Evolutionary conservation across 2,113 vertebrate genomes (phyloP), one percentile per base, ranked within the genome.

Genomic region (Brienomyrus brachyistius): DNA sequence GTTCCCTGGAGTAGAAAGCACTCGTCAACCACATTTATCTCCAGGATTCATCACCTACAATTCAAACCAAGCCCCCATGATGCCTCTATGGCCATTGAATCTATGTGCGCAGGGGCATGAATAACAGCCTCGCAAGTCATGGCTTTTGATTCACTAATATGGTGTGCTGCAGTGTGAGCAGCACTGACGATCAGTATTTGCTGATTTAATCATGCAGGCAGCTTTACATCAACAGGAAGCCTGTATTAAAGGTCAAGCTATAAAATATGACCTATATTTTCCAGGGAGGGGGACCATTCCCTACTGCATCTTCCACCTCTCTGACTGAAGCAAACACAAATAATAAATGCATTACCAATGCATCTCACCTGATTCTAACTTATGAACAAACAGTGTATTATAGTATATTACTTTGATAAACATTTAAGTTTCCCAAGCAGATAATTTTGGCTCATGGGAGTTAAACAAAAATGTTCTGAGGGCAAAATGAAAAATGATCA

Each of bases 1-100:
- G 45, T 48, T 84, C 82, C 82, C 82, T 48, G 45, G 82, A 47
- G 82, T 4, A 43, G 45, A 48, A 84, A 48, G 40, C 82, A 23
- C 45, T 84, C 45, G 82, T 84, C 82, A 48, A 84, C 45, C 82
- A 84, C 10, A 84, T 84, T 84, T 84, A 48, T 84, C 43, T 84
- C 82, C 17, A 84, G 23, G 82, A 48, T 47, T 48, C 82, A 84
- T 84, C 82, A 84, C 82, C 82, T 84, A n/a, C 82, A 84, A 47
- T 84, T 48, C 45, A 84, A 84, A 84, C 45, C 45, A 84, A 84
- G 45, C 8, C 47, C 43, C 40, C 23, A 21, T 84, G 43, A 48
- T 48, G 19, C 48, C 17, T 48, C 45, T 19, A n/a, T 48, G 82
- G 3, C 82, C 82, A 48, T 48, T 84, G 43, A 48, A 84, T 45